A percentile compares a stretch with the other conserved stretches of the same genome.
phyloP scores from a whole-genome alignment of 2,888 invertebrate genomes.

The Pyralis farinalis region DNA sequence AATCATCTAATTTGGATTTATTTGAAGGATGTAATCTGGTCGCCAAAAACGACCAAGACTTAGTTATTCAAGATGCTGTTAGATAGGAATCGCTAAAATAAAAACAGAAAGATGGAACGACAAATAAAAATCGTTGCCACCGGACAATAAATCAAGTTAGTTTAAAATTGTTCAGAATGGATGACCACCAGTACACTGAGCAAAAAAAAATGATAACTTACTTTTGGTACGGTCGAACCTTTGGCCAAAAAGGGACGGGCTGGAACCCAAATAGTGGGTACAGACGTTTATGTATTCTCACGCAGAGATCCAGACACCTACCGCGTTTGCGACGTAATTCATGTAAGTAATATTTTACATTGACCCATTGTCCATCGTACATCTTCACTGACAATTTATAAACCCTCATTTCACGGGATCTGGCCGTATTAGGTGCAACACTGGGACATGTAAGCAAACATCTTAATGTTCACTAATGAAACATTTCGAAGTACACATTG shows the following conservation, averaged over 20 bases:
- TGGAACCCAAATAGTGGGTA: conserved; percentile 27
- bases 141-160: conserved; percentile 9
- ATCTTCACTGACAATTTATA: conserved; percentile 56
- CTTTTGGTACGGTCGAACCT: conserved; percentile 28
- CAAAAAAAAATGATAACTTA: conserved; percentile 17
- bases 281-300: conserved; percentile 50
- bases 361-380: conserved; percentile 42
- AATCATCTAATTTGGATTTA: conserved; percentile 10
- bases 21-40: conserved; percentile 5
- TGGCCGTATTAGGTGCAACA: conserved; percentile 62
- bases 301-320: conserved; percentile 57
- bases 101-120: conserved; percentile 18
- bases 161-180: conserved; percentile 9
- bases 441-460: conserved; percentile 78
- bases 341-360: conserved; percentile 46
- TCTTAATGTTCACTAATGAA: conserved; percentile 81
- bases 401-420: conserved; percentile 69
- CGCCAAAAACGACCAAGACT: conserved; percentile 13
- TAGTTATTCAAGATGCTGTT: conserved; percentile 24
- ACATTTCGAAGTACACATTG: conserved; percentile 76
- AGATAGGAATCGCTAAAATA: conserved; percentile 23
- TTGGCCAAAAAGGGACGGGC: conserved; percentile 7
- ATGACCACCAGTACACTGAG: conserved; percentile 8
- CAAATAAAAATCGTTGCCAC: conserved; percentile 7
- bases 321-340: conserved; percentile 42